Percentiles rank a stretch among this genome's conserved stretches.
phyloP scores from a whole-genome alignment of 1,140 invertebrate species.

The Amyelois transitella region DNA sequence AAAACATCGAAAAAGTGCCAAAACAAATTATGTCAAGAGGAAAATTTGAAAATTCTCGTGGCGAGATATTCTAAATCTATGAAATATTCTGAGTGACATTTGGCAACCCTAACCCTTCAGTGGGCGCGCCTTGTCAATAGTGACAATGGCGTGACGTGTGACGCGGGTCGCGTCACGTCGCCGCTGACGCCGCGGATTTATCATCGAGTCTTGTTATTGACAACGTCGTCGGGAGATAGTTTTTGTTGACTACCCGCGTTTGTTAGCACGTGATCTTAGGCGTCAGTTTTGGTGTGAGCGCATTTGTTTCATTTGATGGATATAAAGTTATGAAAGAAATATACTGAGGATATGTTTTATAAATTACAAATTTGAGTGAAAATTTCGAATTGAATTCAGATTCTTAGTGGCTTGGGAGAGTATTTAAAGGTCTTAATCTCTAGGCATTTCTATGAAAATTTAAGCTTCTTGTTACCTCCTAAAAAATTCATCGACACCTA shows the following conservation, averaged over 20 bases:
- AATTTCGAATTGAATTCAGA: too few species aligned
- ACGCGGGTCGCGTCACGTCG: conserved; percentile 20
- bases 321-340: neutral
- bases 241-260: conserved; percentile 1
- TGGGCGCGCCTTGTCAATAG: conserved; percentile 15
- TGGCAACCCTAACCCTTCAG: conserved; percentile 12
- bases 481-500: too few species aligned
- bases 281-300: neutral
- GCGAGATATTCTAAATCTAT: neutral
- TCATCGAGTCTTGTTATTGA: conserved; percentile 25
- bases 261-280: neutral
- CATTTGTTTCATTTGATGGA: neutral
- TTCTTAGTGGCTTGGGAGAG: too few species aligned
- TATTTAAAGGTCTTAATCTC: too few species aligned
- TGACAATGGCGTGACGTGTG: conserved; percentile 27
- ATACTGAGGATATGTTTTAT: too few species aligned
- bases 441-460: too few species aligned
- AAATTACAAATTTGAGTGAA: too few species aligned
- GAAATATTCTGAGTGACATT: conserved; percentile 11
- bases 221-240: conserved; percentile 12
- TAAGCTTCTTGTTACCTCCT: too few species aligned
- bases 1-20: neutral
- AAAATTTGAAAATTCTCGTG: neutral
- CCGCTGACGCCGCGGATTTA: conserved; percentile 21
- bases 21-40: neutral